Percentiles rank a stretch among this genome's conserved stretches.
Conservation (phyloP, 1,140 invertebrate genomes). For the Arion vulgaris region DNA sequence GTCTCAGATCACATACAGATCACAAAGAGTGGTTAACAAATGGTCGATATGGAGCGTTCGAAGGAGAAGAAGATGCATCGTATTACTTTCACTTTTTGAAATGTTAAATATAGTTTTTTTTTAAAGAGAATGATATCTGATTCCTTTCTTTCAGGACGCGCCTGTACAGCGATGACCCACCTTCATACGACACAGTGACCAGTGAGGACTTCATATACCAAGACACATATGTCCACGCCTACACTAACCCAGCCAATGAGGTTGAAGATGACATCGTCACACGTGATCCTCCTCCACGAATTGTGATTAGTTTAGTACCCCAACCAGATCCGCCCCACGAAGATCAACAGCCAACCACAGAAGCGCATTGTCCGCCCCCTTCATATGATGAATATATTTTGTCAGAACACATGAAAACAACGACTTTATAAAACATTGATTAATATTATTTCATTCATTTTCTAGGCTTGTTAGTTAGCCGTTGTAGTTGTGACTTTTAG, state of each 20-base stretch:
- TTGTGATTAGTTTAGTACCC: not conserved
- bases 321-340: not conserved
- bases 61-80: too few relatives aligned
- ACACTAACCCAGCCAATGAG: constrained; percentile 33
- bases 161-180: constrained; percentile 49
- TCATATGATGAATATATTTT: constrained; percentile 37
- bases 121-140: too few relatives aligned
- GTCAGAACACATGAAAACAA: constrained; percentile 33
- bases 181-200: constrained; percentile 50
- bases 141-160: too few relatives aligned
- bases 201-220: constrained; percentile 42
- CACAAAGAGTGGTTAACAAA: too few relatives aligned
- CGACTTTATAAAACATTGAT: constrained; percentile 30
- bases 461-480: too few relatives aligned
- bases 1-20: too few relatives aligned
- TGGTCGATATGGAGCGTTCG: too few relatives aligned
- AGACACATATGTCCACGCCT: constrained; percentile 32
- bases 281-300: constrained; percentile 1
- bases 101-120: too few relatives aligned
- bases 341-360: not conserved
- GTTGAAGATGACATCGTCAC: not conserved
- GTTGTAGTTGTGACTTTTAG: too few relatives aligned
- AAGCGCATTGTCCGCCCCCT: constrained; percentile 14
- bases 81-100: too few relatives aligned
- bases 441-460: too few relatives aligned